Conservation (phyloP, 2,888 invertebrate genomes). For the Corbicula japonica region DNA sequence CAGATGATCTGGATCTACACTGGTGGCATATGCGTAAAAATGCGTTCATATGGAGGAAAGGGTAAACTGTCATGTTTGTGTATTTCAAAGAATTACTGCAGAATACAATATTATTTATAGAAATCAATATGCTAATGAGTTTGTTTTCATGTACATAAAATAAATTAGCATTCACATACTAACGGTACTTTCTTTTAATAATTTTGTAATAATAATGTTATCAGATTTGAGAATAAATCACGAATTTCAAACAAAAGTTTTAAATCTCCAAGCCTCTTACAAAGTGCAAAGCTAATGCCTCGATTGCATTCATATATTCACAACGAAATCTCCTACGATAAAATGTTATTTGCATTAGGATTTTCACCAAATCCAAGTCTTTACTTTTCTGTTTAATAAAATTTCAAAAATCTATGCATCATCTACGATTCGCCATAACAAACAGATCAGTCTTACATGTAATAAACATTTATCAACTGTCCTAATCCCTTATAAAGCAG, state of each 20-base stretch:
- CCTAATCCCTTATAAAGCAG: conserved; percentile 33
- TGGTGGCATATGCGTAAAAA: too few relatives aligned
- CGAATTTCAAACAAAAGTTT: conserved; percentile 2
- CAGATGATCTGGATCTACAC: too few relatives aligned
- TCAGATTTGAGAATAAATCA: too few relatives aligned
- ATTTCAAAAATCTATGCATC: conserved; percentile 50
- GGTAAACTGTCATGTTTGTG: too few relatives aligned
- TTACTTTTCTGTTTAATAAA: conserved; percentile 45
- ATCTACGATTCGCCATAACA: conserved; percentile 26
- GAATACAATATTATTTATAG: too few relatives aligned
- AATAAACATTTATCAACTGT: conserved; percentile 47
- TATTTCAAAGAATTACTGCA: too few relatives aligned
- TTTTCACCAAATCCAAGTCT: conserved; percentile 16
- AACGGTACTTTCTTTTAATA: too few relatives aligned
- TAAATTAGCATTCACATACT: too few relatives aligned
- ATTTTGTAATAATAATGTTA: too few relatives aligned
- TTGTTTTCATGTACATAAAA: too few relatives aligned
- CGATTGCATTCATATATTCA: conserved; percentile 15
- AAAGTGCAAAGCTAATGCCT: neutral
- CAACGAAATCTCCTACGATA: conserved; percentile 19
- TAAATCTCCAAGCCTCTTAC: conserved; percentile 13
- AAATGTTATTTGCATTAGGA: conserved; percentile 36
- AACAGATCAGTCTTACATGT: conserved; percentile 30
- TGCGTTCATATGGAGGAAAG: too few relatives aligned
- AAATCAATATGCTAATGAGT: too few relatives aligned